phyloP scores from a whole-genome alignment of 2,888 invertebrate genomes.

The Apamea sordens region DNA sequence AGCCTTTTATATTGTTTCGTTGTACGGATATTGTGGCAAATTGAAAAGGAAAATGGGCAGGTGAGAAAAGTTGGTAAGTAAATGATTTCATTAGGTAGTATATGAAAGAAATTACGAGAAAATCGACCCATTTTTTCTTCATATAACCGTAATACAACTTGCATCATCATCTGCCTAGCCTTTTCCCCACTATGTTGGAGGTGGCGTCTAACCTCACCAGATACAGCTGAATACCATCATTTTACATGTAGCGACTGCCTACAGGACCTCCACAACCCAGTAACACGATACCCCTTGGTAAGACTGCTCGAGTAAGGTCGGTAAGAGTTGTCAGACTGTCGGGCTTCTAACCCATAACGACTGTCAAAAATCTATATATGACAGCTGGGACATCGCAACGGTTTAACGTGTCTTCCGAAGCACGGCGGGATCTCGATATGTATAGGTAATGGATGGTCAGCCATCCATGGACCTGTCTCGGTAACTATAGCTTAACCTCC shows the following conservation, averaged over 20 bases:
- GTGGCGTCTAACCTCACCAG: neutral
- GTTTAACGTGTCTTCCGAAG: neutral
- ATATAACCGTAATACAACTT: neutral
- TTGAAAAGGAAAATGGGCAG: slow-evolving; percentile 67
- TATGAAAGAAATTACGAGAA: neutral
- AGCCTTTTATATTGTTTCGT: slow-evolving; percentile 72
- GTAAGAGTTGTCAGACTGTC: too few relatives aligned
- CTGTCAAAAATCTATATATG: neutral
- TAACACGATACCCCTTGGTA: too few relatives aligned
- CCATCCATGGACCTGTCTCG: neutral
- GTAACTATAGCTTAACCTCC: neutral
- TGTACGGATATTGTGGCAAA: slow-evolving; percentile 68
- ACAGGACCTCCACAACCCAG: neutral
- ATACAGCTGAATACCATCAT: neutral
- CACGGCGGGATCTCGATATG: neutral
- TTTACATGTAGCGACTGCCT: neutral
- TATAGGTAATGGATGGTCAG: neutral
- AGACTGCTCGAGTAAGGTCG: too few relatives aligned
- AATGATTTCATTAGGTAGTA: slow-evolving; percentile 42
- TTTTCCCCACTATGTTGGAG: neutral
- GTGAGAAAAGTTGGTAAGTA: slow-evolving; percentile 40
- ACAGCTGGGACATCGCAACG: neutral
- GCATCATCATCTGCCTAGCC: neutral
- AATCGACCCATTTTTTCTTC: neutral
- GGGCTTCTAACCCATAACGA: neutral